Evolutionary conservation across 30 jellyfish, hydroid and myxozoan genomes (phyloP).

Genomic region (Aurelia sp.): DNA sequence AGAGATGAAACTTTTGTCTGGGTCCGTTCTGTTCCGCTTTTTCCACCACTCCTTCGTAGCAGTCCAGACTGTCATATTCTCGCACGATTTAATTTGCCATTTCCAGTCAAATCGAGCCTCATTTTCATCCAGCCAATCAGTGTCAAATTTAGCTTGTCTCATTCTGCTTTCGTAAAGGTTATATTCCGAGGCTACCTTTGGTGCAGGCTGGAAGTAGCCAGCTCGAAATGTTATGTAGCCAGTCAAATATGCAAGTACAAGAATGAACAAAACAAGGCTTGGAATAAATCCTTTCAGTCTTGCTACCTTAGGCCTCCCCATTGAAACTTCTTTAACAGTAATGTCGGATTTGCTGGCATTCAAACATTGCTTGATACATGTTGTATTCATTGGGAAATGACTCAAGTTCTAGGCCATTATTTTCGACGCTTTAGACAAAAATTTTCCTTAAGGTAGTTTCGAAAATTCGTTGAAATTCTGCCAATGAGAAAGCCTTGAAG

Average conservation of each 20-base stretch:
- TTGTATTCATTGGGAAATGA: background rate
- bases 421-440: no score
- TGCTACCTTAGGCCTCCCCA: slow-evolving; percentile 48
- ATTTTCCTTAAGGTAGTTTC: no score
- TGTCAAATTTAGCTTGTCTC: slow-evolving; percentile 15
- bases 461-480: no score
- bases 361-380: background rate
- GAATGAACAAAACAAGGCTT: slow-evolving; percentile 32
- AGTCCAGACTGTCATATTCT: slow-evolving; percentile 50
- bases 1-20: slow-evolving; percentile 63
- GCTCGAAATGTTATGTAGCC: slow-evolving; percentile 74
- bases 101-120: slow-evolving; percentile 75
- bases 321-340: background rate
- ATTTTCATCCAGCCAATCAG: slow-evolving; percentile 63
- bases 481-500: no score
- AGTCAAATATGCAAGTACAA: slow-evolving; percentile 52
- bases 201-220: slow-evolving; percentile 25
- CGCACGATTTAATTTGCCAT: slow-evolving; percentile 26
- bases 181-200: slow-evolving; percentile 37
- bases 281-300: slow-evolving; percentile 60
- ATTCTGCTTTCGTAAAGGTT: slow-evolving; percentile 16
- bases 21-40: slow-evolving; percentile 80
- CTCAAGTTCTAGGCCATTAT: background rate
- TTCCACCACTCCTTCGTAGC: slow-evolving; percentile 90
- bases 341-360: background rate